phyloP scores from a whole-genome alignment of 2,797 vertebrate genomes.

The Phataginus tricuspis region DNA sequence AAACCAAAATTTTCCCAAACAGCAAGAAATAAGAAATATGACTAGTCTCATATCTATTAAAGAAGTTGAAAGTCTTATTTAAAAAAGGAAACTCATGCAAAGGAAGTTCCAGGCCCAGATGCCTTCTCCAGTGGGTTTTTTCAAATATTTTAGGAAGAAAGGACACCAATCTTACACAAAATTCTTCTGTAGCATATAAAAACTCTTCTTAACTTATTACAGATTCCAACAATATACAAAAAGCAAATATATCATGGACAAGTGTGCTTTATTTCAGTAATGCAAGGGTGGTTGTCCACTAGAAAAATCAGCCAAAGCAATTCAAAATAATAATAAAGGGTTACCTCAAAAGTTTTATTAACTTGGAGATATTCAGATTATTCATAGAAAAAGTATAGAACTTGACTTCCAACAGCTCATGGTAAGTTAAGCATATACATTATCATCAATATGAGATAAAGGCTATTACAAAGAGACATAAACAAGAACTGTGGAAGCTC shows the following conservation, averaged over 20 bases:
- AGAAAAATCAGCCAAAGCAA: neutral
- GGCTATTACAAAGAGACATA: neutral
- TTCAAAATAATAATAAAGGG: neutral
- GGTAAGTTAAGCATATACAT: neutral
- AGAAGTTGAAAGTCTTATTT: neutral
- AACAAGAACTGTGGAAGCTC: neutral
- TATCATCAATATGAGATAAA: neutral
- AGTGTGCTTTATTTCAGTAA: neutral
- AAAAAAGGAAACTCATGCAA: neutral
- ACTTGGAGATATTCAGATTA: neutral
- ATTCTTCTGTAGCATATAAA: neutral
- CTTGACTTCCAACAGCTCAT: neutral
- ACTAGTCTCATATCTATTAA: neutral
- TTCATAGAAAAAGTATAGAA: neutral
- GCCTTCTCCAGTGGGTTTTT: neutral
- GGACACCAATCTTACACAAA: neutral
- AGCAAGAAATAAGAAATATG: neutral
- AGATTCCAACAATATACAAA: neutral
- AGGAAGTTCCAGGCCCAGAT: neutral
- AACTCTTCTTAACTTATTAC: neutral
- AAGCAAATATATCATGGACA: neutral
- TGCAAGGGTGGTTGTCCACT: neutral
- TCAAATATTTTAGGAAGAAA: neutral
- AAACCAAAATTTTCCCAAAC: neutral
- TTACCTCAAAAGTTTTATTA: neutral